Evolutionary conservation across 2,797 vertebrate genomes (phyloP).

Genomic region (Hoplostethus atlanticus): DNA sequence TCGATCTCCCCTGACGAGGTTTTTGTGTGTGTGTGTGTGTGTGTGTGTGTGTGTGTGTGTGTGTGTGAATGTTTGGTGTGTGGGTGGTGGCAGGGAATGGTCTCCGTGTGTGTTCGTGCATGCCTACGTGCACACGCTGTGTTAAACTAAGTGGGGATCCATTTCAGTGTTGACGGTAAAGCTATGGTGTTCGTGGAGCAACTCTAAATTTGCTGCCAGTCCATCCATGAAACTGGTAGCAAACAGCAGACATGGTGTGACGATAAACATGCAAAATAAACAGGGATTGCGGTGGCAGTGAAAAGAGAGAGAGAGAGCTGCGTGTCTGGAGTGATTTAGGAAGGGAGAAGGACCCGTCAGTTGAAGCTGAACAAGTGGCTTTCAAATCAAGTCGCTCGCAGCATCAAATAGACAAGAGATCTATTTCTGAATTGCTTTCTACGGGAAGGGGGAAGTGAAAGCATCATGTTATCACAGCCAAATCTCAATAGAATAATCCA

Average conservation of each 20-base stretch:
- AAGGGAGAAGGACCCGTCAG: conserved; percentile 40
- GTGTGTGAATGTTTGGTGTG: conserved; percentile 54
- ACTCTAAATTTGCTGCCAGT: conserved; percentile 74
- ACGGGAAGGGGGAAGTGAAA: conserved; percentile 30
- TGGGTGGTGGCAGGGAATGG: conserved; percentile 56
- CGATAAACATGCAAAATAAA: conserved; percentile 81
- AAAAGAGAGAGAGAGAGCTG: conserved; percentile 16
- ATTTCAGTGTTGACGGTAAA: conserved; percentile 76
- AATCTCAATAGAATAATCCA: too few species aligned
- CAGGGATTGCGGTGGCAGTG: conserved; percentile 59
- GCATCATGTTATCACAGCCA: neutral
- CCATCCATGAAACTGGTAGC: conserved; percentile 75
- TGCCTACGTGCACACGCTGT: conserved; percentile 41
- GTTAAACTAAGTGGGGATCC: conserved; percentile 76
- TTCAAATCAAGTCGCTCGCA: conserved; percentile 63
- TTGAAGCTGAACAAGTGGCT: conserved; percentile 58
- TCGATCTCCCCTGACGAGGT: conserved; percentile 12
- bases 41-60: conserved; percentile 29
- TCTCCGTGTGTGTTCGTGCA: conserved; percentile 25
- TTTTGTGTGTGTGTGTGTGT: conserved; percentile 39
- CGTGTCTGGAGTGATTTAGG: conserved; percentile 40
- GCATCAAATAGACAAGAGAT: conserved; percentile 41
- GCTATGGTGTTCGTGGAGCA: conserved; percentile 70
- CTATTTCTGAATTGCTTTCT: conserved; percentile 58
- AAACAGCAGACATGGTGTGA: conserved; percentile 78